Evolutionary conservation across 2,113 vertebrate genomes (phyloP).

Genomic region (Menidia beryllina): DNA sequence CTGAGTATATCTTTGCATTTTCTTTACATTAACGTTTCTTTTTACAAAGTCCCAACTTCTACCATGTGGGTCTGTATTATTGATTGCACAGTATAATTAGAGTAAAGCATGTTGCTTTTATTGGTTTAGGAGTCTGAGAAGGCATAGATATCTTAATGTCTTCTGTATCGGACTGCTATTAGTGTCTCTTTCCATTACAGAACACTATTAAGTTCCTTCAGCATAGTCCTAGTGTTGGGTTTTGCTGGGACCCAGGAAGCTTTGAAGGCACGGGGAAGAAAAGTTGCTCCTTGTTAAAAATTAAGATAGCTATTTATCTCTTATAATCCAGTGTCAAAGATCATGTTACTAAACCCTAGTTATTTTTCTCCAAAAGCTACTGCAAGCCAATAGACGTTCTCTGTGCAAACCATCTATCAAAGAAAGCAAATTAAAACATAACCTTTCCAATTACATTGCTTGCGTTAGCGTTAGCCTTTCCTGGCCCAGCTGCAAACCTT

Average conservation of each 20-base stretch:
- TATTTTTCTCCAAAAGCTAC: conserved; percentile 48
- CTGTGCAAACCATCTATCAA: conserved; percentile 41
- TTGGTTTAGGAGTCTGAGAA: too few relatives aligned
- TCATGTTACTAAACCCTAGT: conserved; percentile 48
- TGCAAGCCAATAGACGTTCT: conserved; percentile 3
- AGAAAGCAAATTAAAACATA: conserved; percentile 60
- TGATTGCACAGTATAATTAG: too few relatives aligned
- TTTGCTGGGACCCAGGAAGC: conserved; percentile 51
- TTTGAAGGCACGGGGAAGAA: conserved; percentile 41
- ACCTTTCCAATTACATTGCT: conserved; percentile 56
- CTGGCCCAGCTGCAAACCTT: conserved; percentile 18
- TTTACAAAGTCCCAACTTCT: too few relatives aligned
- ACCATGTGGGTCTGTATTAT: too few relatives aligned
- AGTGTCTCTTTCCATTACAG: conserved; percentile 42
- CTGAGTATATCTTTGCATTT: too few relatives aligned
- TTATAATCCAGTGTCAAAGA: conserved; percentile 39
- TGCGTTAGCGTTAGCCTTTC: conserved; percentile 32
- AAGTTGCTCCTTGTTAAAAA: conserved; percentile 55
- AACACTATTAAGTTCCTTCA: conserved; percentile 52
- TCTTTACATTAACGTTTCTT: too few relatives aligned
- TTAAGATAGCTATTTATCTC: conserved; percentile 60
- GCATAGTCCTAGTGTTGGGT: conserved; percentile 19
- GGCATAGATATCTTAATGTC: too few relatives aligned
- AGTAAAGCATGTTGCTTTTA: too few relatives aligned
- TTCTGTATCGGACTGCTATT: conserved; percentile 14